A percentile compares a stretch with the other conserved stretches of the same genome.
Conservation (phyloP, 2,113 vertebrate species). For the Beaufortia kweichowensis region DNA sequence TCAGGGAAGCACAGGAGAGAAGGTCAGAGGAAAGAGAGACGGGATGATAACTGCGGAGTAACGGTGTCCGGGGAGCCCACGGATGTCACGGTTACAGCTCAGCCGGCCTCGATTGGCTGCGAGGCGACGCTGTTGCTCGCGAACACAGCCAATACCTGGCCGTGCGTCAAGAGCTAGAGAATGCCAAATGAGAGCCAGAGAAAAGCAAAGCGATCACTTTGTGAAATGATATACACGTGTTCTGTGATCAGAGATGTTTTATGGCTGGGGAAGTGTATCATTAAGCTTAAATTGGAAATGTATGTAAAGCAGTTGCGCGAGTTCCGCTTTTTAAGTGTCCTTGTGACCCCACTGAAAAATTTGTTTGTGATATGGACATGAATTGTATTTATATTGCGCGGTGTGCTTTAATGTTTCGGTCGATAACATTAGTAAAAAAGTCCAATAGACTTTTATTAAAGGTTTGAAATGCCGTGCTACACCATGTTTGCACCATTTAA, state of each 20-base stretch:
- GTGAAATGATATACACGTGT: constrained; percentile 33
- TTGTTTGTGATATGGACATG: not conserved
- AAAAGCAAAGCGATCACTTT: constrained; percentile 20
- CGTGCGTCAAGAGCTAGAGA: constrained; percentile 9
- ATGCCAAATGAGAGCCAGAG: constrained; percentile 36
- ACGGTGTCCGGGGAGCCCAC: constrained; percentile 42
- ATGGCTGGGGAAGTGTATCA: constrained; percentile 18
- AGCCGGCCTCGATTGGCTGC: constrained; percentile 34
- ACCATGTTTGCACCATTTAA: no score
- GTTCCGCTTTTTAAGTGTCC: constrained; percentile 19
- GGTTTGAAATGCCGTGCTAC: no score
- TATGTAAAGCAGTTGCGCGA: constrained; percentile 14
- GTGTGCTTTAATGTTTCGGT: no score
- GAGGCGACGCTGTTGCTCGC: constrained; percentile 20
- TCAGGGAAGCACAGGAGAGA: constrained; percentile 43
- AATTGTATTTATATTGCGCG: no score
- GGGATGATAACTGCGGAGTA: constrained; percentile 24
- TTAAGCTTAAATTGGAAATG: constrained; percentile 28
- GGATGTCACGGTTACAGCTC: constrained; percentile 41
- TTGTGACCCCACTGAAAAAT: constrained; percentile 28
- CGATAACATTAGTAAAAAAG: no score
- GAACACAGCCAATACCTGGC: constrained; percentile 23
- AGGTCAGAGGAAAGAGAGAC: constrained; percentile 45
- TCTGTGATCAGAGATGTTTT: constrained; percentile 25
- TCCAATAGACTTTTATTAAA: no score